phyloP scores from a whole-genome alignment of 2,797 vertebrate genomes.

The Selene dorsalis region DNA sequence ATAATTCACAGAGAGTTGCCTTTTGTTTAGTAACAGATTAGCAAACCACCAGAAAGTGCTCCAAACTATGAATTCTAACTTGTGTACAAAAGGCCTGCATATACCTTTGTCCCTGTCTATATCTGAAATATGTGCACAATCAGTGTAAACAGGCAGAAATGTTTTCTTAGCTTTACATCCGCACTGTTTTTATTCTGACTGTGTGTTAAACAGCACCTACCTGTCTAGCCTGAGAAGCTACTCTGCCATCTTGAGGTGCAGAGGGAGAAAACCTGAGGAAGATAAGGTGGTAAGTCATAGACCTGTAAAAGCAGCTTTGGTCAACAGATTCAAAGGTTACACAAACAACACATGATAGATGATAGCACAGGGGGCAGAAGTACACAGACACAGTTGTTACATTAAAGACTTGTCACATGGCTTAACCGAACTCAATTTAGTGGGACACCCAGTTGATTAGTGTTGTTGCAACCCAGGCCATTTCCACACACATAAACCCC shows the following conservation, averaged over 20 bases:
- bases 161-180: too few species aligned
- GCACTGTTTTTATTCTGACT: background rate
- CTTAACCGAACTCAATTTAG: background rate
- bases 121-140: background rate
- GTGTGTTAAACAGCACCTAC: slow-evolving; percentile 20
- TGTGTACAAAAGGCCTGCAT: background rate
- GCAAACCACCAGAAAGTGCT: background rate
- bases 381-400: slow-evolving; percentile 5
- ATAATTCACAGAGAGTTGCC: too few species aligned
- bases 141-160: background rate
- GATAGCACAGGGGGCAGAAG: slow-evolving; percentile 9
- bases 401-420: slow-evolving; percentile 10
- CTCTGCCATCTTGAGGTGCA: slow-evolving; percentile 32
- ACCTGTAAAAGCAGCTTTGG: background rate
- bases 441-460: background rate
- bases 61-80: background rate
- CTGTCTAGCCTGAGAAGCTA: slow-evolving; percentile 1
- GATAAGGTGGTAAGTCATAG: slow-evolving; percentile 4
- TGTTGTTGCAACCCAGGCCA: background rate
- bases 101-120: background rate
- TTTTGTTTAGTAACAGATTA: background rate
- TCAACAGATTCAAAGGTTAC: slow-evolving; percentile 58
- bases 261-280: slow-evolving; percentile 9
- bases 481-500: background rate
- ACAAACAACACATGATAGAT: slow-evolving; percentile 34